Base-by-base conservation (phyloP, 2,888 invertebrate species). In the Lasioglossum pauxillum region DNA sequence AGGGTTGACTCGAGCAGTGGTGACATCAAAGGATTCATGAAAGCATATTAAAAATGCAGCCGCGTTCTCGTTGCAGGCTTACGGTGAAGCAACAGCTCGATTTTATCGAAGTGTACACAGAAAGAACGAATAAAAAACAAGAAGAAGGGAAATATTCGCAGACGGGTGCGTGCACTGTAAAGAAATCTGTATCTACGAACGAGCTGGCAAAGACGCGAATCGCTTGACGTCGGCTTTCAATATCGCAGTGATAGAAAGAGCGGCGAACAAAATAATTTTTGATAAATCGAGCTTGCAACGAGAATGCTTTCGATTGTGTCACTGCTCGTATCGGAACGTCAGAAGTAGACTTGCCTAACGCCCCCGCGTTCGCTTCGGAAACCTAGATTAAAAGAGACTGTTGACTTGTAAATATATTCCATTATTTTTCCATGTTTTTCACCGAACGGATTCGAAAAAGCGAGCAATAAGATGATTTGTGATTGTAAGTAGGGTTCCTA, bases 391-490 rank as follows among this genome's bases (percentile, higher is more conserved):
- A 67, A 67, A 67, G 81, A 71, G 64, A 78, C 69, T 75, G 84
- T 84, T 80, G 14, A 80, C 41, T 23, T 80, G 83, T 84, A 84
- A 60, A 84, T 85, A 83, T 64, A 83, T 80, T 69, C 71, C 27
- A 53, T 85, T 84, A 80, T 84, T 80, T 84, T 49, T 49, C 49
- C 46, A 73, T 77, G 44, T 46, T 67, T 85, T 84, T 75, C 84
- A 81, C 73, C 38, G 16, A 80, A 46, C 64, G 64, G 27, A 75
- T 75, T 75, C 27, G 60, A 60, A 38, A 46, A 35, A 19, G 80
- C 67, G 75, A 80, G 75, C 80, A 80, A 74, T 76, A 76, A 78
- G 72, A 83, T 73, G 67, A 69, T 73, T 74, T 84, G 75, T 38
- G 46, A 83, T 67, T 44, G 78, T 83, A 78, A 53, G 73, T 83